These are phyloP conservation scores for Tauraco hartlaubi DNA, from an alignment of 2,797 vertebrate species.

Conservation along the genomic window DNA sequence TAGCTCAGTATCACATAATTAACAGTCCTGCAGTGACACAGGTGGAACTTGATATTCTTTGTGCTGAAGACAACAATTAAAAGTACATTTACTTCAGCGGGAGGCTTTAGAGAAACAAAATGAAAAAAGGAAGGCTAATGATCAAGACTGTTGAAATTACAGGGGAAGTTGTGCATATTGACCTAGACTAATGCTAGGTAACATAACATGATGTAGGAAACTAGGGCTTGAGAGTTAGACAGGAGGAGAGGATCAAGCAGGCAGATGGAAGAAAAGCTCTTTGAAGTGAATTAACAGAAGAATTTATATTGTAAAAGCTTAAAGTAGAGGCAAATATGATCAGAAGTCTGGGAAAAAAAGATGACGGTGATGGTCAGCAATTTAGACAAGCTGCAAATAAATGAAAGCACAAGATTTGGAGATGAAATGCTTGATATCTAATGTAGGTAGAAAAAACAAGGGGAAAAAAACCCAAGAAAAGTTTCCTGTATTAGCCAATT, in stretches of 20 bases:
- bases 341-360: background rate
- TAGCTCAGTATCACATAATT: background rate
- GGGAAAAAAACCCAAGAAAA: rapidly evolving
- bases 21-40: background rate
- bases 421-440: background rate
- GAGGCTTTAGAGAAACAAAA: background rate
- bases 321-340: background rate
- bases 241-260: background rate
- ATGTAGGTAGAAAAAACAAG: background rate
- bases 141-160: background rate
- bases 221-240: background rate
- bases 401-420: background rate
- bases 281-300: background rate
- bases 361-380: background rate
- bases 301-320: background rate
- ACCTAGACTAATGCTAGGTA: background rate
- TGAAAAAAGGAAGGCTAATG: background rate
- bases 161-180: background rate
- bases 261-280: background rate
- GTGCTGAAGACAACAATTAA: background rate
- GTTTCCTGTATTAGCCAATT: background rate
- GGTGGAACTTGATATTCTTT: background rate
- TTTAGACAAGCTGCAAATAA: background rate
- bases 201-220: background rate
- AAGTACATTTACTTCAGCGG: background rate